Evolutionary conservation across 2,888 invertebrate species (phyloP).

Genomic region (Drosophila tripunctata): DNA sequence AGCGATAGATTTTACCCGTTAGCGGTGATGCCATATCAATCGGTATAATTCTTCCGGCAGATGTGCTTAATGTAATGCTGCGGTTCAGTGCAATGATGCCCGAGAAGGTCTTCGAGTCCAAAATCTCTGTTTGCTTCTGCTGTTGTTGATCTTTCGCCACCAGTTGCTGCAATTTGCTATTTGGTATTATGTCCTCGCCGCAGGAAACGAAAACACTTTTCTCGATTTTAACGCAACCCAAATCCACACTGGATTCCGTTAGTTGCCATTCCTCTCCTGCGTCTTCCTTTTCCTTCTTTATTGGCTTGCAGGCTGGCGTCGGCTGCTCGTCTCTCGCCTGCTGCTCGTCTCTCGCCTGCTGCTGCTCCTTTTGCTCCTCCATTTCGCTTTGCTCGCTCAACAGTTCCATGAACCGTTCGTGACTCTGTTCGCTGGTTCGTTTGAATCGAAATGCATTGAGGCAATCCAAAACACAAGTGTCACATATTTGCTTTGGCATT

Average conservation of each 20-base stretch:
- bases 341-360: neutral
- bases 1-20: neutral
- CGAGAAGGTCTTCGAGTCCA: too few species aligned
- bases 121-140: neutral
- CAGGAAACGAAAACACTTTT: neutral
- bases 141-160: too few species aligned
- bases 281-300: neutral
- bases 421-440: slow-evolving; percentile 31
- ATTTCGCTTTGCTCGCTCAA: neutral
- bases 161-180: too few species aligned
- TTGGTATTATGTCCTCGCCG: neutral
- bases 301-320: too few species aligned
- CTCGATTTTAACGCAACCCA: neutral
- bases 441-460: slow-evolving; percentile 42
- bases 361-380: neutral
- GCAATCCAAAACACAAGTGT: slow-evolving; percentile 27
- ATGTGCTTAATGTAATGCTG: neutral
- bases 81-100: neutral
- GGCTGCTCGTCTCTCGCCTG: neutral
- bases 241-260: neutral
- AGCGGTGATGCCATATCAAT: neutral
- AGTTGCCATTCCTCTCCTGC: neutral
- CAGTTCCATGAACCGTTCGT: neutral
- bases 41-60: neutral
- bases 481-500: slow-evolving; percentile 43